Conservation (phyloP, 2,888 invertebrate species). For the Cryptus viduatorius region DNA sequence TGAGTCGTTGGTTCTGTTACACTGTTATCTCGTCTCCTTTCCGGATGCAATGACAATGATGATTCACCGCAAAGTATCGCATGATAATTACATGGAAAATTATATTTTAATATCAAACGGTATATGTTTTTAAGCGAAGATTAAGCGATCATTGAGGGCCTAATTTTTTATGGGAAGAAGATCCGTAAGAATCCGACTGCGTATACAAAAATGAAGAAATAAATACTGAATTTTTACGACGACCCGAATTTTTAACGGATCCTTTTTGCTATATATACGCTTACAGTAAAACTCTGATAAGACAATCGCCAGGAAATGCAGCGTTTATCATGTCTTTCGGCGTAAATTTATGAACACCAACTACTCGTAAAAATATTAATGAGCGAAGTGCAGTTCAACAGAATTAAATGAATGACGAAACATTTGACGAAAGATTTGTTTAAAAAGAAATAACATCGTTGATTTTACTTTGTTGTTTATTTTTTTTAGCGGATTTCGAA, state of each 20-base stretch:
- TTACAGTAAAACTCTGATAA: conserved; percentile 72
- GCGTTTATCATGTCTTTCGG: background rate
- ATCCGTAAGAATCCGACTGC: no score
- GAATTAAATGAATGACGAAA: no score
- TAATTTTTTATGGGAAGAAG: no score
- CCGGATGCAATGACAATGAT: background rate
- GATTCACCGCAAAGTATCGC: background rate
- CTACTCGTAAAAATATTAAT: no score
- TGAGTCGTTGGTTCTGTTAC: background rate
- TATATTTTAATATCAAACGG: background rate
- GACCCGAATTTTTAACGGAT: background rate
- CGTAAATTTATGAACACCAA: no score
- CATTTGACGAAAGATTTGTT: no score
- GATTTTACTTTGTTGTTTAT: no score
- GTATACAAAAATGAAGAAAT: no score
- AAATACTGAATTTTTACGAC: background rate
- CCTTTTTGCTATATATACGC: background rate
- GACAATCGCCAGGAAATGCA: conserved; percentile 65
- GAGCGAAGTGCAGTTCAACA: no score
- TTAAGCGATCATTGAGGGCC: no score
- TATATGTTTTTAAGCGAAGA: background rate
- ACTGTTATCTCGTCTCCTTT: background rate
- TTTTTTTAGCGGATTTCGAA: no score
- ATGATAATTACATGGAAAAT: background rate
- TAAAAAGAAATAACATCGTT: no score